Conservation (phyloP, 2,888 invertebrate genomes). For the Drosophila rellima region DNA sequence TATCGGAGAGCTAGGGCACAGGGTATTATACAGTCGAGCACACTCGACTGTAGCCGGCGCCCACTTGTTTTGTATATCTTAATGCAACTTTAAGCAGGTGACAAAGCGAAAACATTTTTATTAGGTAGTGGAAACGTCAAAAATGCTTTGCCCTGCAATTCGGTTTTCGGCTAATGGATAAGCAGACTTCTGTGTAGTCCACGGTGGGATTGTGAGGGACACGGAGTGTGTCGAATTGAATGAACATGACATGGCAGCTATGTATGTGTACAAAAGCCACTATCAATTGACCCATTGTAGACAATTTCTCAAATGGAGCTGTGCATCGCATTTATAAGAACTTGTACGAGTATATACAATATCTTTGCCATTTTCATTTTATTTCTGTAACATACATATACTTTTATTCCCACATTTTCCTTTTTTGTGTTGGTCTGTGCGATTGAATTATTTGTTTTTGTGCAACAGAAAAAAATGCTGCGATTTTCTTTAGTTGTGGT, state of each 20-base stretch:
- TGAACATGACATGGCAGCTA: conserved; percentile 44
- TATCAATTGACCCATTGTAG: conserved; percentile 55
- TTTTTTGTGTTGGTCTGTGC: not conserved
- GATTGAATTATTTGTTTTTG: conserved; percentile 9
- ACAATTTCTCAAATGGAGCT: conserved; percentile 55
- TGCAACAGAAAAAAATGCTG: conserved; percentile 11
- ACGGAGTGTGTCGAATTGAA: conserved; percentile 5
- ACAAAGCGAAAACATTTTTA: conserved; percentile 30
- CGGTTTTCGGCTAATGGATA: conserved; percentile 49
- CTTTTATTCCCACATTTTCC: not conserved
- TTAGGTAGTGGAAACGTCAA: conserved; percentile 42
- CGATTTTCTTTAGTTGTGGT: not conserved
- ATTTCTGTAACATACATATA: conserved; percentile 1
- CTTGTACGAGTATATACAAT: conserved; percentile 36
- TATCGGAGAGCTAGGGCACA: too few species aligned
- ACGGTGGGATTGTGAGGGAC: not conserved
- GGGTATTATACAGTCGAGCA: too few species aligned
- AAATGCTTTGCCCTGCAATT: conserved; percentile 43
- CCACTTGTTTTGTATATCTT: too few species aligned
- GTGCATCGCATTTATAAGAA: conserved; percentile 30
- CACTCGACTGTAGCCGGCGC: too few species aligned
- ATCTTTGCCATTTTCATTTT: conserved; percentile 25
- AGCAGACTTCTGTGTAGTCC: conserved; percentile 11
- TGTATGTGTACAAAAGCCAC: conserved; percentile 54
- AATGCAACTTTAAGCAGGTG: conserved; percentile 47